These are phyloP conservation scores for Leptarthrus brevirostris DNA, from an alignment of 2,888 invertebrate species.

Conservation along the genomic window DNA sequence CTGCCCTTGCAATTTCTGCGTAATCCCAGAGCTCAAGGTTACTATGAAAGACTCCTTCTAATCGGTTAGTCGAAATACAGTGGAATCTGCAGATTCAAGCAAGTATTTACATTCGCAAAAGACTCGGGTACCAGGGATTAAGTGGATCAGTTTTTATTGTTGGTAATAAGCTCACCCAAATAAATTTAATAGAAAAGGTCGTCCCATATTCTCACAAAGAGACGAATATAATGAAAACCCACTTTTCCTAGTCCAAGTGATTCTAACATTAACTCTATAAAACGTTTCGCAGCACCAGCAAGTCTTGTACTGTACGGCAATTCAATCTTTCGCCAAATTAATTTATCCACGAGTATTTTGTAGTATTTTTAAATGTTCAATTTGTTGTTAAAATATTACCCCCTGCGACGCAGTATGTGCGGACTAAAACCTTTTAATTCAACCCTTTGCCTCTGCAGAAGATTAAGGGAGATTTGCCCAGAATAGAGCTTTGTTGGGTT, in stretches of 20 bases:
- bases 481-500: background rate
- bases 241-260: background rate
- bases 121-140: slow-evolving; percentile 39
- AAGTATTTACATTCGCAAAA: slow-evolving; percentile 38
- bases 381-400: background rate
- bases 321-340: slow-evolving; percentile 31
- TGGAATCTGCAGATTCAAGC: slow-evolving; percentile 24
- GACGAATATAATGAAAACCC: slow-evolving; percentile 34
- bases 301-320: background rate
- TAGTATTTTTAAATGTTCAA: slow-evolving; percentile 32
- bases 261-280: slow-evolving; percentile 27
- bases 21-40: slow-evolving; percentile 30
- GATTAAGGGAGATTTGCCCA: slow-evolving; percentile 9
- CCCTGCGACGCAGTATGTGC: background rate
- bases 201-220: slow-evolving; percentile 18
- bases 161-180: slow-evolving; percentile 39
- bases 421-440: background rate
- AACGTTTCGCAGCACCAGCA: slow-evolving; percentile 10
- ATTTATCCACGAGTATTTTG: slow-evolving; percentile 22
- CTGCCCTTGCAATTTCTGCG: slow-evolving; percentile 22
- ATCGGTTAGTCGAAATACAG: slow-evolving; percentile 14
- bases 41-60: slow-evolving; percentile 11
- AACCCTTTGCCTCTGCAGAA: background rate
- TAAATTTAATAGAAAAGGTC: slow-evolving; percentile 41
- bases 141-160: slow-evolving; percentile 44